Conservation (phyloP, 1,140 invertebrate species). For the Lysiphlebus fabarum region DNA sequence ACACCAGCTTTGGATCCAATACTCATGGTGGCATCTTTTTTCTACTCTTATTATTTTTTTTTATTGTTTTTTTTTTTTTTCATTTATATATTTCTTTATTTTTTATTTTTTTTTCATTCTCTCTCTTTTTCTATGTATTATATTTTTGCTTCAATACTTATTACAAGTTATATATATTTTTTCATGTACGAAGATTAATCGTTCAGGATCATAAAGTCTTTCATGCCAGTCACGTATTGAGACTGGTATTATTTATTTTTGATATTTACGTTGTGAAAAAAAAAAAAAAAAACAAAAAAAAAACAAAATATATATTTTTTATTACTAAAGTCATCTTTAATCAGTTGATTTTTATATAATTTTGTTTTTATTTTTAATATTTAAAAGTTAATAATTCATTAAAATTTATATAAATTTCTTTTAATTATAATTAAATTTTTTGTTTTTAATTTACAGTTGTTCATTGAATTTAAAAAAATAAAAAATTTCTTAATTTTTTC, state of each 20-base stretch:
- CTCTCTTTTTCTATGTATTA: background rate
- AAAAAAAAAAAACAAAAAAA: constrained; percentile 29
- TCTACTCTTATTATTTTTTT: background rate
- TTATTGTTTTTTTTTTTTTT: constrained; percentile 17
- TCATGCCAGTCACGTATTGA: constrained; percentile 26
- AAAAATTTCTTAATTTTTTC: too few relatives aligned
- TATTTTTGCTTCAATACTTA: background rate
- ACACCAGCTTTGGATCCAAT: constrained; percentile 41
- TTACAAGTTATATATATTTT: constrained; percentile 15
- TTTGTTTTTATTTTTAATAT: too few relatives aligned
- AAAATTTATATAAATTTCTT: too few relatives aligned
- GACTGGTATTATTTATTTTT: constrained; percentile 27
- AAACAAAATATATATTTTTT: constrained; percentile 33
- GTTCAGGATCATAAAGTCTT: constrained; percentile 40
- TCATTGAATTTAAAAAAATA: too few relatives aligned
- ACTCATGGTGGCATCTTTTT: constrained; percentile 27
- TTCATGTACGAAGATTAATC: constrained; percentile 48
- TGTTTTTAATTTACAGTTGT: too few relatives aligned
- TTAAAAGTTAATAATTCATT: too few relatives aligned
- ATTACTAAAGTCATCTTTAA: background rate
- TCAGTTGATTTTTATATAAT: too few relatives aligned
- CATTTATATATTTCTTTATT: constrained; percentile 3
- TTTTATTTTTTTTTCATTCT: constrained; percentile 22
- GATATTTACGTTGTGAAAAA: constrained; percentile 11
- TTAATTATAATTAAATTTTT: too few relatives aligned